These are phyloP conservation scores for Psettodes erumei DNA, from an alignment of 2,113 vertebrate genomes.

Conservation along the genomic window DNA sequence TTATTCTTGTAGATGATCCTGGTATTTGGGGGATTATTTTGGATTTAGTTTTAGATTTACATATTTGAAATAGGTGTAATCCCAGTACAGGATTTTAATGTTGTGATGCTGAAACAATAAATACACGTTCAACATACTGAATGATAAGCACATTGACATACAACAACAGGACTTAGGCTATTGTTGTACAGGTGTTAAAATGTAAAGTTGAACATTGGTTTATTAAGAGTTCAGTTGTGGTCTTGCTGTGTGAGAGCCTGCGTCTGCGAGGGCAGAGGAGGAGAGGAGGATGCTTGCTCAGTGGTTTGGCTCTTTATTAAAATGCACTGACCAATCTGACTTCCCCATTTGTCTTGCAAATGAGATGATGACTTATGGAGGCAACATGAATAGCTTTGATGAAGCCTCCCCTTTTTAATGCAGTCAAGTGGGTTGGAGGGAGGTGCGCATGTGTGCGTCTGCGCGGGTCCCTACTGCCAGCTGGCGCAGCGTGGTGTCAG, in stretches of 20 bases:
- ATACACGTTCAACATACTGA: no score
- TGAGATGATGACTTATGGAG: constrained; percentile 77
- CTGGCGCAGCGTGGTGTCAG: constrained; percentile 71
- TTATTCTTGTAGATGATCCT: neutral
- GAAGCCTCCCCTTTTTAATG: constrained; percentile 75
- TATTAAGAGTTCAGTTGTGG: constrained; percentile 9
- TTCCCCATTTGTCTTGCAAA: constrained; percentile 80
- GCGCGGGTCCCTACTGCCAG: constrained; percentile 66
- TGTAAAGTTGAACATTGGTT: constrained; percentile 11
- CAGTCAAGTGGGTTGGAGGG: constrained; percentile 73
- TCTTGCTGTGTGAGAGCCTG: neutral
- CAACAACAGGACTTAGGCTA: neutral
- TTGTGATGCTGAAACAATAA: neutral
- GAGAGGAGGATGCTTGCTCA: constrained; percentile 2
- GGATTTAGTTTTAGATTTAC: neutral
- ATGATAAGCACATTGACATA: neutral
- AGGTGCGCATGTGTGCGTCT: constrained; percentile 49
- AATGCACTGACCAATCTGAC: constrained; percentile 72
- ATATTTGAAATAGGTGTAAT: neutral
- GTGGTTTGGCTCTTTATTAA: constrained; percentile 64
- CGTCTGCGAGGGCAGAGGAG: constrained; percentile 16
- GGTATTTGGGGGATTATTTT: neutral
- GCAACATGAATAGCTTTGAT: constrained; percentile 77
- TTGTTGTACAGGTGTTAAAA: constrained; percentile 10
- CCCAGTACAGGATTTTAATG: neutral